These are phyloP conservation scores for Crypturellus undulatus DNA, from an alignment of 2,113 vertebrate genomes.

Conservation along the genomic window DNA sequence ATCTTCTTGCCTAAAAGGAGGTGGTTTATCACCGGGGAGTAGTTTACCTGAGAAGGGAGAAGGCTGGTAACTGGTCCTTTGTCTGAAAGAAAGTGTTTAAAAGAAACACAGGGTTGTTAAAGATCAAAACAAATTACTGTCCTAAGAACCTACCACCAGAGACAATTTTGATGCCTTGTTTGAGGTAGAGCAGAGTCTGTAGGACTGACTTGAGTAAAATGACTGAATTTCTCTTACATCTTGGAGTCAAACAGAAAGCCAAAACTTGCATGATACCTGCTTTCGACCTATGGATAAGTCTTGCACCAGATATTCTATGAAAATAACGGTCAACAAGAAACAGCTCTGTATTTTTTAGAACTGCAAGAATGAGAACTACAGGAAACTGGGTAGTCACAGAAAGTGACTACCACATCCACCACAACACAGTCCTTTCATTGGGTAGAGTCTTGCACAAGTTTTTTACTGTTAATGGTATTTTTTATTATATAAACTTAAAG, in stretches of 20 bases:
- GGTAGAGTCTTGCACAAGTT: background rate
- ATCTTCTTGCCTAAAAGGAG: slow-evolving; percentile 94
- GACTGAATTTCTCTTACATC: background rate
- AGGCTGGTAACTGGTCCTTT: slow-evolving; percentile 92
- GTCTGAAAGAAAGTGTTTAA: slow-evolving; percentile 82
- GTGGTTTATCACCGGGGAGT: slow-evolving; percentile 93
- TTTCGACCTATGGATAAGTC: background rate
- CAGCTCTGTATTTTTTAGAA: background rate
- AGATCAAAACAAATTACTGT: background rate
- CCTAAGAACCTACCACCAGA: background rate
- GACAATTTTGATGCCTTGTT: background rate
- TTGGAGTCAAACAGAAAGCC: background rate
- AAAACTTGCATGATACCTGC: background rate
- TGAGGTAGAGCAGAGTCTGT: background rate
- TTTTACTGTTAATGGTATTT: background rate
- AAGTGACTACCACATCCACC: background rate
- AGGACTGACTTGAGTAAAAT: slow-evolving; percentile 7
- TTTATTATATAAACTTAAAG: background rate
- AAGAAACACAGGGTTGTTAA: slow-evolving; percentile 22
- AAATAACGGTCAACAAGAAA: background rate
- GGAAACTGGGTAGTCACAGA: background rate
- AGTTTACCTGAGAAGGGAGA: slow-evolving; percentile 91
- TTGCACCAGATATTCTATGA: background rate
- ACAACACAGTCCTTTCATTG: background rate
- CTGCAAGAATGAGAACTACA: background rate